Conservation (phyloP, 2,113 vertebrate genomes). For the Astur gentilis region DNA sequence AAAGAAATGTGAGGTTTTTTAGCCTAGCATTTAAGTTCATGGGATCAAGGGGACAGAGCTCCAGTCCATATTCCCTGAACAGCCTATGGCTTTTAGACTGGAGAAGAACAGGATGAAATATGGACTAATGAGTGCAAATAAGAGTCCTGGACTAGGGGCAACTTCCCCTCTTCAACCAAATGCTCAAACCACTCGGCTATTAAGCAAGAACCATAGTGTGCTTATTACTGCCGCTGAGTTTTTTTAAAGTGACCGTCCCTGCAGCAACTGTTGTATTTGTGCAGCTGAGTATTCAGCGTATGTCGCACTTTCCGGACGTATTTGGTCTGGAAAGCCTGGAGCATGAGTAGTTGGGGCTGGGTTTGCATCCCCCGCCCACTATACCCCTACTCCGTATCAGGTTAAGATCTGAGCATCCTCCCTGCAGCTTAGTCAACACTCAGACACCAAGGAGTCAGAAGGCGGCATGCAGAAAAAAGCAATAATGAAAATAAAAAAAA, state of each 20-base stretch:
- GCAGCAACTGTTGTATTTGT: neutral
- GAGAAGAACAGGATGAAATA: neutral
- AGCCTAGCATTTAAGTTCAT: neutral
- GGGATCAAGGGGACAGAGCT: neutral
- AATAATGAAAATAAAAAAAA: neutral
- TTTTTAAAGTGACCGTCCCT: neutral
- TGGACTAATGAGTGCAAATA: neutral
- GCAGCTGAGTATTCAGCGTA: neutral
- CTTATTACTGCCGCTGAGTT: neutral
- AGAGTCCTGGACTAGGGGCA: neutral
- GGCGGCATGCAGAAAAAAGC: neutral
- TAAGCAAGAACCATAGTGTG: neutral
- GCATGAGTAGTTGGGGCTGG: neutral
- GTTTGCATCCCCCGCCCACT: neutral
- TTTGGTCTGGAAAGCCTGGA: neutral
- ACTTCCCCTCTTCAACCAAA: neutral
- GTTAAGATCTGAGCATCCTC: neutral
- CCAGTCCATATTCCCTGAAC: neutral
- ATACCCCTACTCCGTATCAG: rapidly evolving
- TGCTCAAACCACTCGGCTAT: neutral
- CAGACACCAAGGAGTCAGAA: neutral
- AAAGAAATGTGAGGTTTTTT: neutral
- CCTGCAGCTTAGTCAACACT: neutral
- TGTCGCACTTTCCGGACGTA: neutral
- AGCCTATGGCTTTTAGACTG: neutral